phyloP scores from a whole-genome alignment of 2,113 vertebrate genomes.

The Poeciliopsis prolifica region DNA sequence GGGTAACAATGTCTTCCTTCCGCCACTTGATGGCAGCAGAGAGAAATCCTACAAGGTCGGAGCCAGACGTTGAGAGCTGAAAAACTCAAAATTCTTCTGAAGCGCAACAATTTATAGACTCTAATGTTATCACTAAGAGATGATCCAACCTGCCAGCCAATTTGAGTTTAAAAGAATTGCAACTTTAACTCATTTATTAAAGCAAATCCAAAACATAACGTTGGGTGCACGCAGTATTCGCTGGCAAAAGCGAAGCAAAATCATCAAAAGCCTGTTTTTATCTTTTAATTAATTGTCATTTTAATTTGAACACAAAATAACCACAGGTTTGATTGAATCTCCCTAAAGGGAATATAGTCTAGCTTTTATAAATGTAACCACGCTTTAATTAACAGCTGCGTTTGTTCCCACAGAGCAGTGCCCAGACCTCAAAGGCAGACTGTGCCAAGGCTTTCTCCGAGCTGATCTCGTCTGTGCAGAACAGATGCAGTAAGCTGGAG shows the following conservation, averaged over 20 bases:
- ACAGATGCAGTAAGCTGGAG: conserved; percentile 1
- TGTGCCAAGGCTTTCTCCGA: conserved; percentile 11
- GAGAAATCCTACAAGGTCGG: neutral
- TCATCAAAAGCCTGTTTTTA: neutral
- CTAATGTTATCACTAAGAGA: too few species aligned
- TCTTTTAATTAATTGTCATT: neutral
- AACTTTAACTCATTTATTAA: neutral
- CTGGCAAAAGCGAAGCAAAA: neutral
- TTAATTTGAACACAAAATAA: too few species aligned
- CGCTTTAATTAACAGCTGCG: accelerated
- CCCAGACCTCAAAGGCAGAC: neutral
- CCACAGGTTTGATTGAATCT: neutral
- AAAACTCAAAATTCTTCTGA: too few species aligned
- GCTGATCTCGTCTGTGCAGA: conserved; percentile 18
- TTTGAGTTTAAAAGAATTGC: neutral
- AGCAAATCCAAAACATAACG: neutral
- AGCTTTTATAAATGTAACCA: too few species aligned
- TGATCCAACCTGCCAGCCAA: too few species aligned
- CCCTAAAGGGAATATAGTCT: neutral
- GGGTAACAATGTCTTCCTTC: accelerated
- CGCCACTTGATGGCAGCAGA: neutral
- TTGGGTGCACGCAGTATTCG: neutral
- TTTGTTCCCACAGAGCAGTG: conserved; percentile 15
- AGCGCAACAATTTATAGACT: too few species aligned
- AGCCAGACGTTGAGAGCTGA: too few species aligned